Evolutionary conservation across 2,113 vertebrate species (phyloP).

Genomic region (Setophaga kirtlandii): DNA sequence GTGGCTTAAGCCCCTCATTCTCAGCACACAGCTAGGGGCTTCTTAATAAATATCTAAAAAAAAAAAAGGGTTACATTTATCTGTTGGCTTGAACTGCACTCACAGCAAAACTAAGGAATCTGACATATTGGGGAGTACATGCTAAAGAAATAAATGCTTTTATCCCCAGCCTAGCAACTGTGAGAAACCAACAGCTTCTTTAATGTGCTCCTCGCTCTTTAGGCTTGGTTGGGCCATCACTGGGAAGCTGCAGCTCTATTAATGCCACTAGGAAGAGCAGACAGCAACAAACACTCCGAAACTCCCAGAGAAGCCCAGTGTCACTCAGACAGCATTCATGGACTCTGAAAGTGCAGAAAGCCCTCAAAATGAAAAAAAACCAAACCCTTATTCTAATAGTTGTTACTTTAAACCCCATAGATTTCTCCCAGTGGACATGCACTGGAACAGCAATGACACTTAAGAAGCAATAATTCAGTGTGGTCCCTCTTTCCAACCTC

Average conservation of each 20-base stretch:
- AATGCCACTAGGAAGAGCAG: neutral
- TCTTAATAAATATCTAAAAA: neutral
- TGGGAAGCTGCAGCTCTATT: neutral
- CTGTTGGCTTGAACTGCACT: neutral
- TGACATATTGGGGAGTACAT: neutral
- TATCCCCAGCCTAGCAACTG: neutral
- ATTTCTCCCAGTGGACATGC: neutral
- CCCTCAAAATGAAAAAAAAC: neutral
- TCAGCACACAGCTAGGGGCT: neutral
- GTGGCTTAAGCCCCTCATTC: neutral
- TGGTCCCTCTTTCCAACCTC: slow-evolving; percentile 79
- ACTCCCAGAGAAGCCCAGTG: neutral
- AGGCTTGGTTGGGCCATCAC: neutral
- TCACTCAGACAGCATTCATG: neutral
- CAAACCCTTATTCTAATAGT: neutral
- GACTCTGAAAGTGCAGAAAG: neutral
- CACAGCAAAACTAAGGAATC: neutral
- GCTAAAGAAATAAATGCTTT: neutral
- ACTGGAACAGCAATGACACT: neutral
- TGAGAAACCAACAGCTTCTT: neutral
- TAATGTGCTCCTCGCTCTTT: neutral
- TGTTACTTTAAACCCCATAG: neutral
- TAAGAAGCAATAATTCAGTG: neutral
- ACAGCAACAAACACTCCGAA: neutral
- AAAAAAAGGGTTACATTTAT: neutral